Evolutionary conservation across 2,113 vertebrate species (phyloP), one percentile per base, ranked within the genome.

Genomic region (Burhinus oedicnemus): DNA sequence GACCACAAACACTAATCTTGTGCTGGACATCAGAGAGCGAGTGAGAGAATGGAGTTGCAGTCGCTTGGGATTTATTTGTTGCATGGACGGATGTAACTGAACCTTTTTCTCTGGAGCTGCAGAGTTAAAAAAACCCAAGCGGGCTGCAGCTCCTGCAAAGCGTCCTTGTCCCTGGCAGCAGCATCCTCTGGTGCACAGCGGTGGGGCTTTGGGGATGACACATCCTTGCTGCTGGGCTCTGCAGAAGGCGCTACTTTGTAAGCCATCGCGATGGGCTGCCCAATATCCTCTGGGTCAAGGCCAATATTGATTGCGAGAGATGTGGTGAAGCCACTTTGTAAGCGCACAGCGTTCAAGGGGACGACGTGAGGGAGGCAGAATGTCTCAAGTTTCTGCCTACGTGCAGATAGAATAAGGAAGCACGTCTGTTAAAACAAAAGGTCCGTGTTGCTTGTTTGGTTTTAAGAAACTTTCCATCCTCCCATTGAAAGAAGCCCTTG

Each of bases 401-500:
- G 75, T 96, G 94, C 88, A 79, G 72, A 86, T 47, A 61, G 61
- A 74, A 62, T 36, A 77, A 74, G 87, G 65, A 85, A 92, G 42
- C 60, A 69, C 0, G 70, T 70, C 83, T 95, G 92, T 89, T 95
- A 86, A 97, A 96, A 96, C 95, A 97, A 95, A 97, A 95, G 88
- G 55, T 74, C 54, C 1, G 1, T 13, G 64, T 38, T 86, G 42
- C 80, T 95, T 97, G 92, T 97, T 97, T 97, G 85, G 58, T 83
- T 97, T 96, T 90, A 65, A 92, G 93, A 78, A 97, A 96, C 78
- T 96, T 97, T 97, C 92, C 95, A 81, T 96, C 88, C 97, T 96
- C 90, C 83, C 76, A 71, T 95, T 97, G 94, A 96, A 95, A 90
- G 61, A 94, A 88, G 62, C 49, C 82, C 60, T 86, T 80, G 61